These are phyloP conservation scores for Mallotus villosus DNA, from an alignment of 2,797 vertebrate genomes.

Conservation along the genomic window DNA sequence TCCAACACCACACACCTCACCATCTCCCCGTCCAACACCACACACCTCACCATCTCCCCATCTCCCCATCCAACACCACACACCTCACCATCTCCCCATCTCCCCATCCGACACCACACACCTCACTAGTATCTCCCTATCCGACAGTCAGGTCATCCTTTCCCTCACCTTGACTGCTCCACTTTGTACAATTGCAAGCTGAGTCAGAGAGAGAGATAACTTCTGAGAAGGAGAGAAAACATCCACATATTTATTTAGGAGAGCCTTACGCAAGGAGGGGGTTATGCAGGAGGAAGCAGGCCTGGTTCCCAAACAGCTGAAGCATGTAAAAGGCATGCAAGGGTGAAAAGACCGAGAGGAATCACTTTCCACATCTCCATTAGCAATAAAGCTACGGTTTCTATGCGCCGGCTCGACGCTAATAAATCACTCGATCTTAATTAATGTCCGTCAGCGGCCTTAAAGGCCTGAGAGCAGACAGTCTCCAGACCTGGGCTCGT, in stretches of 20 bases:
- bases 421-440: slow-evolving; percentile 82
- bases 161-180: not conserved
- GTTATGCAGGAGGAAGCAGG: slow-evolving; percentile 46
- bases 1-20: not conserved
- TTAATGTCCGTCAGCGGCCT: slow-evolving; percentile 76
- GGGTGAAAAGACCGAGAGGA: slow-evolving; percentile 58
- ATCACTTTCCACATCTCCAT: slow-evolving; percentile 70
- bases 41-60: not conserved
- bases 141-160: not conserved
- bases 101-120: not conserved
- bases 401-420: slow-evolving; percentile 64
- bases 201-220: slow-evolving; percentile 29
- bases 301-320: slow-evolving; percentile 39
- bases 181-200: not conserved
- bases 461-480: slow-evolving; percentile 66
- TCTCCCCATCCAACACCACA: not conserved
- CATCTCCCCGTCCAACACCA: not conserved
- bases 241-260: not conserved
- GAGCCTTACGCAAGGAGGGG: slow-evolving; percentile 56
- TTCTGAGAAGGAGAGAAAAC: slow-evolving; percentile 19
- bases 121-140: not conserved
- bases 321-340: slow-evolving; percentile 58
- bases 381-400: slow-evolving; percentile 73
- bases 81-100: not conserved
- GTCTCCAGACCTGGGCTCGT: slow-evolving; percentile 69